phyloP scores from a whole-genome alignment of 2,113 vertebrate genomes.

The Egretta garzetta region DNA sequence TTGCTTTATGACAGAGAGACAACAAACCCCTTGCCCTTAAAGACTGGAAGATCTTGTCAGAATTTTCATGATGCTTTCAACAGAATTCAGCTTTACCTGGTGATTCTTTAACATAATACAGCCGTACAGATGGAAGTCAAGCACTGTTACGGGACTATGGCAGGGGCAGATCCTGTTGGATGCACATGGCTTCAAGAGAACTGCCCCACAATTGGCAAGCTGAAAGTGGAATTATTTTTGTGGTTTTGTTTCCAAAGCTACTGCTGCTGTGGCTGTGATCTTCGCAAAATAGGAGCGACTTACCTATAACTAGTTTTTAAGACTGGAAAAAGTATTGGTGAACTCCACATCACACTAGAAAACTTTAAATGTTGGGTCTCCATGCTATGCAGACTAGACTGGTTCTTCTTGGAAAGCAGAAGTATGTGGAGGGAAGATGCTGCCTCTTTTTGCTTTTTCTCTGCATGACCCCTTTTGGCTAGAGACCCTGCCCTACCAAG shows the following conservation, averaged over 20 bases:
- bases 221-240: not conserved
- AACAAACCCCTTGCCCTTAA: not conserved
- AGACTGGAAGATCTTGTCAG: not conserved
- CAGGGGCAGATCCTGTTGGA: not conserved
- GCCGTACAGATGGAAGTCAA: not conserved
- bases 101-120: not conserved
- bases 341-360: not conserved
- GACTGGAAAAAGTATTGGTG: not conserved
- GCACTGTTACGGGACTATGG: not conserved
- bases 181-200: not conserved
- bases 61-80: not conserved
- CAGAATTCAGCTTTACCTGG: not conserved
- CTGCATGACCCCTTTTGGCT: not conserved
- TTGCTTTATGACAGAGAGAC: not conserved
- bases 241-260: not conserved
- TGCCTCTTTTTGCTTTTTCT: not conserved
- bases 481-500: not conserved
- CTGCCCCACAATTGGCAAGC: not conserved
- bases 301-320: not conserved
- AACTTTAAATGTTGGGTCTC: not conserved
- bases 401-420: not conserved
- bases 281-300: not conserved
- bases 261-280: not conserved
- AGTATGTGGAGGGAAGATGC: not conserved
- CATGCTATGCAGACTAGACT: not conserved